Evolutionary conservation across 30 jellyfish, hydroid and myxozoan genomes (phyloP).

Genomic region (Turritopsis rubra): DNA sequence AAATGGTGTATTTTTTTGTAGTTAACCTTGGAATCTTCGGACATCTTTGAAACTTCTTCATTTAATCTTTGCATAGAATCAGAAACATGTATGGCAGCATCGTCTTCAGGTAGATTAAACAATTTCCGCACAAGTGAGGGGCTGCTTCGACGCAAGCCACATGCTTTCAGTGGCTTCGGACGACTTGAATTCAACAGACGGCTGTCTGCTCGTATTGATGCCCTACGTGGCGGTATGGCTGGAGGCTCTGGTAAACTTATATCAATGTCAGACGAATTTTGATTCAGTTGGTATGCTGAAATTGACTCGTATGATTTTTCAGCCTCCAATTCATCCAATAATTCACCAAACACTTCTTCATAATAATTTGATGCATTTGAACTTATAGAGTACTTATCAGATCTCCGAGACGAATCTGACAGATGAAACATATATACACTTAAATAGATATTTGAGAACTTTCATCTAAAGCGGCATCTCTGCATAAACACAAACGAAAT

Average conservation of each 20-base stretch:
- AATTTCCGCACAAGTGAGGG: neutral
- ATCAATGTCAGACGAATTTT: neutral
- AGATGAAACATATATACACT: neutral
- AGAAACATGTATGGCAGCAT: neutral
- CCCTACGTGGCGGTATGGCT: constrained; percentile 26
- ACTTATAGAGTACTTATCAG: neutral
- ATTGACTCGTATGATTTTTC: constrained; percentile 11
- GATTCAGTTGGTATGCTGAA: neutral
- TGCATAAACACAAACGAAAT: constrained; percentile 1
- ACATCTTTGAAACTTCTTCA: constrained; percentile 11
- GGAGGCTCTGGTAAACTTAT: constrained; percentile 13
- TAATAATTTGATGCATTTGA: constrained; percentile 32
- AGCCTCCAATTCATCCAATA: constrained; percentile 59
- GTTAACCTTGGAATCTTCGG: neutral
- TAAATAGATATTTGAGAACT: neutral
- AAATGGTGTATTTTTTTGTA: too few relatives aligned
- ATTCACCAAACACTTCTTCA: constrained; percentile 73
- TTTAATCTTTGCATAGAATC: constrained; percentile 5
- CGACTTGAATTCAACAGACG: constrained; percentile 3
- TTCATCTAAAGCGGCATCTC: neutral
- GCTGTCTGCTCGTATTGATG: constrained; percentile 30
- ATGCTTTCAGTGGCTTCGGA: constrained; percentile 10
- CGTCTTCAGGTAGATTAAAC: constrained; percentile 11
- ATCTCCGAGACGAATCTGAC: neutral
- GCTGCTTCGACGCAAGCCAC: constrained; percentile 6